Evolutionary conservation across 2,888 invertebrate species (phyloP).

Genomic region (Apamea sordens): DNA sequence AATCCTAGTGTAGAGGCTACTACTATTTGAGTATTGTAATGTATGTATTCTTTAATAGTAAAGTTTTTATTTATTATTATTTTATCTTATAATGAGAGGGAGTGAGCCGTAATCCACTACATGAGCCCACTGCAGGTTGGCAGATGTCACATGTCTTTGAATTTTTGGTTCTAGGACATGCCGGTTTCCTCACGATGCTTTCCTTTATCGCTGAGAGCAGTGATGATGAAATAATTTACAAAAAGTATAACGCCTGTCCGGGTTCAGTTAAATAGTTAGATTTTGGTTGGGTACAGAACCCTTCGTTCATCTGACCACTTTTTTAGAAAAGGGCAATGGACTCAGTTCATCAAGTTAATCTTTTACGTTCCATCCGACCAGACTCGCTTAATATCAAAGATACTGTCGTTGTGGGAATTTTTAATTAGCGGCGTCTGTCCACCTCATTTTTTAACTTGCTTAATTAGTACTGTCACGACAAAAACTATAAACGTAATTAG

Average conservation of each 20-base stretch:
- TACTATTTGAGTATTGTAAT: too few relatives aligned
- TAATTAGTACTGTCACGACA: constrained; percentile 15
- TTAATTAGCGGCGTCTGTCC: constrained; percentile 44
- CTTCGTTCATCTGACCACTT: not conserved
- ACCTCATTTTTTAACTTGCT: constrained; percentile 14
- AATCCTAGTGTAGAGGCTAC: too few relatives aligned
- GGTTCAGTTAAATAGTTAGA: too few relatives aligned
- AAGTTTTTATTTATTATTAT: too few relatives aligned
- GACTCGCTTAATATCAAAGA: constrained; percentile 41
- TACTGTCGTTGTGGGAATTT: constrained; percentile 28
- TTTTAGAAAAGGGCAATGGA: constrained; percentile 38
- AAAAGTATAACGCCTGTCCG: not conserved
- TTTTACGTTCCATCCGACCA: constrained; percentile 31
- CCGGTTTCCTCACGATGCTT: not conserved
- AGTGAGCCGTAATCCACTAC: not conserved
- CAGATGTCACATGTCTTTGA: not conserved
- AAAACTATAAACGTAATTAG: constrained; percentile 23
- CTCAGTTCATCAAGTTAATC: constrained; percentile 46
- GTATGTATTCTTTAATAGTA: too few relatives aligned
- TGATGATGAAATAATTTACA: not conserved
- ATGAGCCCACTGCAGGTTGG: too few relatives aligned
- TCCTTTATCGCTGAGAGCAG: not conserved
- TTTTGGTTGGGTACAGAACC: constrained; percentile 5
- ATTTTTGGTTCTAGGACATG: not conserved
- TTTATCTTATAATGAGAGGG: not conserved